Conservation (phyloP, 2,113 vertebrate species). For the Myrmecophaga tridactyla region DNA sequence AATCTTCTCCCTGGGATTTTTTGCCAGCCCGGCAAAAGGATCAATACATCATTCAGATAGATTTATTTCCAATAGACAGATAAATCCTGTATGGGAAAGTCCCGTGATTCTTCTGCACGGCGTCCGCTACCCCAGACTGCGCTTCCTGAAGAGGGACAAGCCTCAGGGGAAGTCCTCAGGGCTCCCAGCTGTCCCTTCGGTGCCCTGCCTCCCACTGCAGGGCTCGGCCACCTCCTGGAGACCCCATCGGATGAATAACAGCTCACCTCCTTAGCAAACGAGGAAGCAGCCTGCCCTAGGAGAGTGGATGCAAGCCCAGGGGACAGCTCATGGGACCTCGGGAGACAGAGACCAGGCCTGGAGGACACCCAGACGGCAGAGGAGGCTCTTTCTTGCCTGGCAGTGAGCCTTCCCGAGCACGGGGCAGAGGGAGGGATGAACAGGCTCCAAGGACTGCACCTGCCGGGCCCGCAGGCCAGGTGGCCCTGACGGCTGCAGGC, state of each 20-base stretch:
- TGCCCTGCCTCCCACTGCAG: neutral
- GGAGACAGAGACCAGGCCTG: neutral
- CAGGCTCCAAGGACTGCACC: neutral
- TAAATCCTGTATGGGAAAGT: conserved; percentile 30
- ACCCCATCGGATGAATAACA: conserved; percentile 10
- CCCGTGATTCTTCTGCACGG: neutral
- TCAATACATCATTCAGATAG: conserved; percentile 43
- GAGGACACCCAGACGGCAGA: neutral
- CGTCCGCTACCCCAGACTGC: neutral
- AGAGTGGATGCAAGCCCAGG: conserved; percentile 2
- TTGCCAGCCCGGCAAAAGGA: conserved; percentile 40
- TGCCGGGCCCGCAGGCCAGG: neutral
- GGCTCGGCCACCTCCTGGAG: neutral
- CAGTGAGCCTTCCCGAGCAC: neutral
- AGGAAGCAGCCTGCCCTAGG: conserved; percentile 10
- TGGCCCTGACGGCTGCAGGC: neutral
- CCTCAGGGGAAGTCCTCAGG: conserved; percentile 30
- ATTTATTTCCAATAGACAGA: conserved; percentile 58
- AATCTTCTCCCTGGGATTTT: conserved; percentile 45
- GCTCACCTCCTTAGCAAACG: neutral
- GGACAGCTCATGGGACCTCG: neutral
- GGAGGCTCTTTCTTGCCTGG: neutral
- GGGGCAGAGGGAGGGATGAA: neutral
- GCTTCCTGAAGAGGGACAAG: conserved; percentile 54
- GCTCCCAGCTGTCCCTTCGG: neutral